Percentiles rank a stretch among this genome's conserved stretches.
phyloP scores from a whole-genome alignment of 2,797 vertebrate genomes.

The Leuciscus waleckii region DNA sequence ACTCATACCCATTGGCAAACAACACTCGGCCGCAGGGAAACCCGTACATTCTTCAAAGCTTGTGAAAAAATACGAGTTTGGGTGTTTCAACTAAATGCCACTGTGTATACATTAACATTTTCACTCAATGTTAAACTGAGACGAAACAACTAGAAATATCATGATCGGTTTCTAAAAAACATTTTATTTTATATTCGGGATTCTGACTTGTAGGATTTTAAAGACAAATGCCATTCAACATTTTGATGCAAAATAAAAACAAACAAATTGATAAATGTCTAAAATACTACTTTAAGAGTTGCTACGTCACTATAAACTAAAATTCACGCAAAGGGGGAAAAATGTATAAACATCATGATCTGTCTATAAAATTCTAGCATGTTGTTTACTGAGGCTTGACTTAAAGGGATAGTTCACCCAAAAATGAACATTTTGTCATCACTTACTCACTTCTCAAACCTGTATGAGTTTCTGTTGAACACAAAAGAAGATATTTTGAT shows the following conservation, averaged over 20 bases:
- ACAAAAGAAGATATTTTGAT: too few relatives aligned
- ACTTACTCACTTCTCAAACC: too few relatives aligned
- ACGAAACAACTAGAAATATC: neutral
- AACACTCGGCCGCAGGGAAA: conserved; percentile 16
- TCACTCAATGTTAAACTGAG: neutral
- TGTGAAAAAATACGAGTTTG: neutral
- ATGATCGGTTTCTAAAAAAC: neutral
- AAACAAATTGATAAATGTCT: too few relatives aligned
- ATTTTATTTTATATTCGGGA: neutral
- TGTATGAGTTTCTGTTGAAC: too few relatives aligned
- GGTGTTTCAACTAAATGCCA: neutral
- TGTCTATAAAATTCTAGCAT: neutral
- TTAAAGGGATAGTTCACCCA: neutral
- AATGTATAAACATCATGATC: neutral
- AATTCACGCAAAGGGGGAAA: neutral
- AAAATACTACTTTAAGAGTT: neutral
- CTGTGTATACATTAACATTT: neutral
- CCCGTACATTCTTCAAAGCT: conserved; percentile 1
- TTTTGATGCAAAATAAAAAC: neutral
- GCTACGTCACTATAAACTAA: neutral
- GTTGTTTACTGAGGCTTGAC: neutral
- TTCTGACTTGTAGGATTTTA: neutral
- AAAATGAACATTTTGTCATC: too few relatives aligned
- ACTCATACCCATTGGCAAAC: conserved; percentile 26
- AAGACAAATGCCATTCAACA: neutral